Conservation (phyloP, 2,113 vertebrate genomes). For the Scytalopus superciliaris region DNA sequence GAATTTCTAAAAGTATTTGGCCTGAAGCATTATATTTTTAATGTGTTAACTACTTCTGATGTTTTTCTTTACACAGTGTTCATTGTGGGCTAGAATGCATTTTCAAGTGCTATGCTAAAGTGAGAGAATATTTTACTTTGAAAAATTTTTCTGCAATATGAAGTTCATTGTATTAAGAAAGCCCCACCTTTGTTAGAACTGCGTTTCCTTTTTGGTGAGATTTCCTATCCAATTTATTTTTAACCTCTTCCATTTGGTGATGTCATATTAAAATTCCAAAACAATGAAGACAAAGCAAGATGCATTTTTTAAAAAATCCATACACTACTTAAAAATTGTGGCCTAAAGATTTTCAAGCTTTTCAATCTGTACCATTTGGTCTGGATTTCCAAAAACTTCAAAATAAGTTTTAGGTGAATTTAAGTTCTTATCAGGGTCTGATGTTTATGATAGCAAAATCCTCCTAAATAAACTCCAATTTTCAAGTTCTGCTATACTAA, state of each 20-base stretch:
- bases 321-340: not conserved
- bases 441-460: not conserved
- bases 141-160: not conserved
- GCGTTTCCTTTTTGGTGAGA: not conserved
- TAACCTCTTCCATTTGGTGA: not conserved
- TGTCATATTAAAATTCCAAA: not conserved
- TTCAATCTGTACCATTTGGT: not conserved
- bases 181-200: not conserved
- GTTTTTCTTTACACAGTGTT: not conserved
- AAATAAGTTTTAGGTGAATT: not conserved
- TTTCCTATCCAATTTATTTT: not conserved
- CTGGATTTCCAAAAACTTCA: not conserved
- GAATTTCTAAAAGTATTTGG: not conserved
- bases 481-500: not conserved
- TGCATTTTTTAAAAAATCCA: not conserved
- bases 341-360: not conserved
- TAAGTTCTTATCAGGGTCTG: not conserved
- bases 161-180: not conserved
- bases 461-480: not conserved
- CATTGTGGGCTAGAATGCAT: not conserved
- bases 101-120: not conserved
- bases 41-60: not conserved
- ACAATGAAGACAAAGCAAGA: not conserved
- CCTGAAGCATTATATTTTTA: slow-evolving; percentile 14
- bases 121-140: not conserved